Evolutionary conservation across 1,140 invertebrate species (phyloP).

Genomic region (Calliopsis andreniformis): DNA sequence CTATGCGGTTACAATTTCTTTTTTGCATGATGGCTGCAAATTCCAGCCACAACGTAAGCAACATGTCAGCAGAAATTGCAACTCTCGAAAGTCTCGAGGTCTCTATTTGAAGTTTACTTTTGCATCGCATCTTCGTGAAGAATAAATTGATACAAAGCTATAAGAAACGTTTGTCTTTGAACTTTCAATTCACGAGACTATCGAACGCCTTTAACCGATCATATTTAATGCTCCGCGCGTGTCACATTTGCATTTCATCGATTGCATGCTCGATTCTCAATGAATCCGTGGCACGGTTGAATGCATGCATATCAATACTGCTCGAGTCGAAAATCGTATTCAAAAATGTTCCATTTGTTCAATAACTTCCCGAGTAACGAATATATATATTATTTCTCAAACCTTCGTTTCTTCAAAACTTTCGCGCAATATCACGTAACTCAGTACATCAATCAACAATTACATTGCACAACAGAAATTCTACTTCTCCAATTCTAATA

Average conservation of each 20-base stretch:
- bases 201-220: no score
- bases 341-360: no score
- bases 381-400: no score
- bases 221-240: neutral
- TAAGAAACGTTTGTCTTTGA: no score
- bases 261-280: neutral
- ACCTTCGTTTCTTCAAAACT: no score
- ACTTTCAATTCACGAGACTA: no score
- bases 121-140: neutral
- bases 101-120: neutral
- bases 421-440: no score
- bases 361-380: no score
- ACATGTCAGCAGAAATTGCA: neutral
- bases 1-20: slow-evolving; percentile 15
- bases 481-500: no score
- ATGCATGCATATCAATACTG: neutral
- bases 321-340: no score
- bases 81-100: neutral
- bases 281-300: neutral
- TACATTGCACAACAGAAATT: no score
- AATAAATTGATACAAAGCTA: neutral
- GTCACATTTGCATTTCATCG: neutral
- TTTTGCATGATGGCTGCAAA: slow-evolving; percentile 25
- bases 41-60: neutral
- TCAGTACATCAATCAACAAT: no score